Conservation (phyloP, 1,140 invertebrate species). For the Anagrus nilaparvatae region DNA sequence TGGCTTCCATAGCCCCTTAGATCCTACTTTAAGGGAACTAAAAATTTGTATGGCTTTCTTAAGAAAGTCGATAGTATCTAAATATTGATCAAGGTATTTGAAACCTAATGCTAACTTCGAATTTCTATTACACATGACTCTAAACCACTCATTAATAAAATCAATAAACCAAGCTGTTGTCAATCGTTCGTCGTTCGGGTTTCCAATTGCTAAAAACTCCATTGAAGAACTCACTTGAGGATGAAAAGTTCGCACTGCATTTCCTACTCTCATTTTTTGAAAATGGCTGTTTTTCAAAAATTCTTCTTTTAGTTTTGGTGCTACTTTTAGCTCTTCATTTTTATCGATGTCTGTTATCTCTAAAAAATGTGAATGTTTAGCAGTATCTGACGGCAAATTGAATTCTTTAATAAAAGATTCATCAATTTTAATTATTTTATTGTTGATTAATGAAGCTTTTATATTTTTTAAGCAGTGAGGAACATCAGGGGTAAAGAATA, state of each 20-base stretch:
- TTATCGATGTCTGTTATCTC: constrained; percentile 3
- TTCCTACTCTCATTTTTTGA: constrained; percentile 4
- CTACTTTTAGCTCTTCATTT: background rate
- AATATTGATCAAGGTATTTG: no score
- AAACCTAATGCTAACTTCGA: no score
- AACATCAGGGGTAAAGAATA: constrained; percentile 6
- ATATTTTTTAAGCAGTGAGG: constrained; percentile 10
- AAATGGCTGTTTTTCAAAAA: constrained; percentile 1
- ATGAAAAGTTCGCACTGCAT: background rate
- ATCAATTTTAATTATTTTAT: constrained; percentile 1
- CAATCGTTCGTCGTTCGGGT: constrained; percentile 1
- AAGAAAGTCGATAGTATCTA: no score
- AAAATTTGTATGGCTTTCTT: no score
- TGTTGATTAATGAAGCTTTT: constrained; percentile 5
- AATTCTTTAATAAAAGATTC: constrained; percentile 1
- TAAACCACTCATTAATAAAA: constrained; percentile 10
- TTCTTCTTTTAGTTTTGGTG: constrained; percentile 11
- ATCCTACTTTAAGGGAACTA: no score
- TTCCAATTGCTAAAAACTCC: background rate
- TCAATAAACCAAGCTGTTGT: constrained; percentile 15
- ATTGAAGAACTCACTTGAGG: background rate
- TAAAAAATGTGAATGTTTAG: background rate
- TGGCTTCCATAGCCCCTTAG: no score
- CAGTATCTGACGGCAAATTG: background rate
- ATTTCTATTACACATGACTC: constrained; percentile 8